Conservation (phyloP, 2,113 vertebrate genomes). For the Corythaeola cristata region DNA sequence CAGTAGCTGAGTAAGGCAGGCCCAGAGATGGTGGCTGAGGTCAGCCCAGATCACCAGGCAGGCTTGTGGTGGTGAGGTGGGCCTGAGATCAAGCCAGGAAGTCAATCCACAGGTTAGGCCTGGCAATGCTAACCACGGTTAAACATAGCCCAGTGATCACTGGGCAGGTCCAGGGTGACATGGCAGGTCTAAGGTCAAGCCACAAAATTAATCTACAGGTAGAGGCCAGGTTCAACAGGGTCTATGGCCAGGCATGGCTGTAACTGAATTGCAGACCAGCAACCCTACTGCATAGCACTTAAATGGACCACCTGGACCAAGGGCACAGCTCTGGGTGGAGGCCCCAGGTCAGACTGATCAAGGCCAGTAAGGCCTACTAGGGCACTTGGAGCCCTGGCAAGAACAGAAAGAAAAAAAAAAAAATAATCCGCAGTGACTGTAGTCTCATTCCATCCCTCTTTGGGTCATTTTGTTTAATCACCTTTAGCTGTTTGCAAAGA, state of each 20-base stretch:
- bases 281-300: neutral
- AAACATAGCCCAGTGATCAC: neutral
- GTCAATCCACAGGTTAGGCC: neutral
- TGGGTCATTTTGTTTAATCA: neutral
- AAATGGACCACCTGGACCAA: neutral
- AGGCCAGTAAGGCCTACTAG: neutral
- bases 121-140: neutral
- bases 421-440: neutral
- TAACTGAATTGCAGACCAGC: neutral
- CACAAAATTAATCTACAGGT: neutral
- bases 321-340: neutral
- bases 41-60: neutral
- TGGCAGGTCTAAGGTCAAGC: neutral
- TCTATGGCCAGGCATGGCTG: neutral
- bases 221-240: neutral
- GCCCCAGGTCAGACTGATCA: neutral
- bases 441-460: neutral
- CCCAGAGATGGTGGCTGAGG: neutral
- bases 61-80: neutral
- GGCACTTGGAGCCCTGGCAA: neutral
- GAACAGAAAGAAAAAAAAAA: neutral
- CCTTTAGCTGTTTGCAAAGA: neutral
- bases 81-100: neutral
- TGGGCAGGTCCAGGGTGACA: neutral
- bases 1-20: neutral